Evolutionary conservation across 2,888 invertebrate species (phyloP).

Genomic region (Xestia rhomboidea): DNA sequence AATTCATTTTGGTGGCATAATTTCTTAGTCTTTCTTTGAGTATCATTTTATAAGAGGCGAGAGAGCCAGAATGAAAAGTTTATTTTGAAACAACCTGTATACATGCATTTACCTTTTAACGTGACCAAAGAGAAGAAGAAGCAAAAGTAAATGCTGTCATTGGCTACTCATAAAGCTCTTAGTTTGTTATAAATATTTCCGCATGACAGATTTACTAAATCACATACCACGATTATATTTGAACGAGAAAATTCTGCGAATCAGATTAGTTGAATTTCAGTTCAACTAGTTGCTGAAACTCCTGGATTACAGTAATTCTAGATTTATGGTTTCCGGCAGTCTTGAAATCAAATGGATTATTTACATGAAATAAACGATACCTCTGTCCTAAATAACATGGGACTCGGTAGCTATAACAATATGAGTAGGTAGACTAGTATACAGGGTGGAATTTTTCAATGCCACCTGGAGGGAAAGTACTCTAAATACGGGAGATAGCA

Average conservation of each 20-base stretch:
- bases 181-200: conserved; percentile 46
- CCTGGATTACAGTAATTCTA: conserved; percentile 49
- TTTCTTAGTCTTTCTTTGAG: not conserved
- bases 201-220: conserved; percentile 45
- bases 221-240: conserved; percentile 37
- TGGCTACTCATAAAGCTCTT: conserved; percentile 41
- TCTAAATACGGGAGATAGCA: no score
- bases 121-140: conserved; percentile 19
- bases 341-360: conserved; percentile 45
- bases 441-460: no score
- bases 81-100: not conserved
- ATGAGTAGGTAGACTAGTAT: not conserved
- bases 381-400: not conserved
- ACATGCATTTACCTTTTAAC: conserved; percentile 35
- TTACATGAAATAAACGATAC: conserved; percentile 30
- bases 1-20: not conserved
- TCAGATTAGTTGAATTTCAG: conserved; percentile 25
- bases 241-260: conserved; percentile 47
- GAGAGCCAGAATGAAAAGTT: not conserved
- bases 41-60: not conserved
- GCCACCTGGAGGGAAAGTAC: no score
- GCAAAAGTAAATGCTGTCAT: conserved; percentile 36
- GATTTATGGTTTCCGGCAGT: conserved; percentile 45
- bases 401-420: not conserved
- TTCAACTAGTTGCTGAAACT: conserved; percentile 15